A percentile compares a stretch with the other conserved stretches of the same genome.
Evolutionary conservation across 92 coral and sea anemone genomes (phyloP).

Genomic region (Palythoa grandis): DNA sequence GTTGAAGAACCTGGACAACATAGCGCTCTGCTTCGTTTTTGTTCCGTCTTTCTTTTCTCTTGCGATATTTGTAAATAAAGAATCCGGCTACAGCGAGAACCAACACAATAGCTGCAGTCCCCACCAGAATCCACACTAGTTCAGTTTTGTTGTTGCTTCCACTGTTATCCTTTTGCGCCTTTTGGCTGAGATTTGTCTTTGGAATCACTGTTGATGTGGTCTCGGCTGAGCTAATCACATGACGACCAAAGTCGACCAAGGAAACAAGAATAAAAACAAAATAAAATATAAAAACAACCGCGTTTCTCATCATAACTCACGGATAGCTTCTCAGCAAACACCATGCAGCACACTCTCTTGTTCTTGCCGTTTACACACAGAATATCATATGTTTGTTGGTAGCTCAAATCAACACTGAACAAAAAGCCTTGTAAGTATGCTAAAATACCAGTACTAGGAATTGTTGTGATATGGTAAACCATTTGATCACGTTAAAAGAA

Average conservation of each 20-base stretch:
- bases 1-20: constrained; percentile 37
- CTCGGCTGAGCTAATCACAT: background rate
- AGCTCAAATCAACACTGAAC: background rate
- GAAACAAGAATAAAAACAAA: constrained; percentile 1
- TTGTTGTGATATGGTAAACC: background rate
- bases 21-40: constrained; percentile 27
- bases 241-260: constrained; percentile 13
- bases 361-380: background rate
- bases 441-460: background rate
- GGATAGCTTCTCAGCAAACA: background rate
- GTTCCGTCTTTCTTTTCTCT: constrained; percentile 24
- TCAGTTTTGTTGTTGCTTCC: background rate
- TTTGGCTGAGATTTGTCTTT: constrained; percentile 18
- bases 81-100: constrained; percentile 21
- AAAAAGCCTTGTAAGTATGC: background rate
- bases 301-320: background rate
- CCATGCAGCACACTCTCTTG: background rate
- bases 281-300: background rate
- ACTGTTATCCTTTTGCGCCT: background rate
- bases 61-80: background rate
- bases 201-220: background rate
- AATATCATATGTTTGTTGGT: background rate
- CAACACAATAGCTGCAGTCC: background rate
- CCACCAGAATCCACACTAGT: background rate
- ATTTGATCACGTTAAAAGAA: background rate